Conservation (phyloP, 2,113 vertebrate species). For the Mungos mungo region DNA sequence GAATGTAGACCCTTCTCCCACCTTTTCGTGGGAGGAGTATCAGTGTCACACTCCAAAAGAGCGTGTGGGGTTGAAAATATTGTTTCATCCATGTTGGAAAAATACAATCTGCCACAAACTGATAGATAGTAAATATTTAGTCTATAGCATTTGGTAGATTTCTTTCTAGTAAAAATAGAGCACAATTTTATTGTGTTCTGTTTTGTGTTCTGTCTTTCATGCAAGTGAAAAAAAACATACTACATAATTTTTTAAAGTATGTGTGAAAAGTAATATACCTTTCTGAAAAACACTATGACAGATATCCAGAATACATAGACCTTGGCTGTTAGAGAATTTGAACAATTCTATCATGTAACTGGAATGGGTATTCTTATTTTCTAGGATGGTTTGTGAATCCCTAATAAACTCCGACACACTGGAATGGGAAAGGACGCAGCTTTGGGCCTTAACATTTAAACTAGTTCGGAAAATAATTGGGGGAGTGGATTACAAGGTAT, state of each 20-base stretch:
- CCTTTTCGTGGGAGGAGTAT: neutral
- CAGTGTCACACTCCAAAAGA: neutral
- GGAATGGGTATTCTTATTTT: slow-evolving; percentile 11
- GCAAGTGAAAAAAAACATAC: neutral
- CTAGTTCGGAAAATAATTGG: slow-evolving; percentile 97
- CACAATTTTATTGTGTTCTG: neutral
- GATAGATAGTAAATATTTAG: neutral
- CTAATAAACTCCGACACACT: slow-evolving; percentile 94
- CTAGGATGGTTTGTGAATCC: slow-evolving; percentile 96
- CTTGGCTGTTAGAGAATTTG: neutral
- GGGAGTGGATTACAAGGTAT: slow-evolving; percentile 99
- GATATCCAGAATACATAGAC: neutral
- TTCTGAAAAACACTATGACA: neutral
- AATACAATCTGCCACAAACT: neutral
- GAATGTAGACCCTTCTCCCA: neutral
- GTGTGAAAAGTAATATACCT: neutral
- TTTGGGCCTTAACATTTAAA: slow-evolving; percentile 97
- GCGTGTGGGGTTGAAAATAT: neutral
- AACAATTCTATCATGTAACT: slow-evolving; percentile 11
- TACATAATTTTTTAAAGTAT: neutral
- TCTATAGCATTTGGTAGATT: neutral
- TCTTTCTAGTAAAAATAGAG: slow-evolving; percentile 7
- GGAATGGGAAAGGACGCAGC: slow-evolving; percentile 97
- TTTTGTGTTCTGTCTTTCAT: slow-evolving; percentile 12
- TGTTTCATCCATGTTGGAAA: neutral